Base-by-base conservation (phyloP, 92 coral and sea anemone genomes). In the Scolanthus callimorphus region DNA sequence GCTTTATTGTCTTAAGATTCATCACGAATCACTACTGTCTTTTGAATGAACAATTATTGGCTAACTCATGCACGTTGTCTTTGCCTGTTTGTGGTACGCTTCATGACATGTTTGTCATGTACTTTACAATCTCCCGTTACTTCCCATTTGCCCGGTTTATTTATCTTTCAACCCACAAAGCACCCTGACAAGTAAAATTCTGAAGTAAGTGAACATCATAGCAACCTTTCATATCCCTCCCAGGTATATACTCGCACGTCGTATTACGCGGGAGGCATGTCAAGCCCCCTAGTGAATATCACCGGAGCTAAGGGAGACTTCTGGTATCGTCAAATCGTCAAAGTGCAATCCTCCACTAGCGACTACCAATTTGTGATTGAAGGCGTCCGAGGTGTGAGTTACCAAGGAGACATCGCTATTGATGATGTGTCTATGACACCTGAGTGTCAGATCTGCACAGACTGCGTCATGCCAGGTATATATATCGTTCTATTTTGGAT, bases 331-430 rank as follows among this genome's bases (percentile, higher is more conserved):
- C 85, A 75, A 27, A 64, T 83, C 24, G 86, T 87, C 28, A 69
- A 49, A 11, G 80, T 84, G 13, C 81, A 81, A 2, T 62, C 67
- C 22, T 55, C 71, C 0, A 76, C 53, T 19, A 58, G 74, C 17
- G 98, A 92, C 60, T 92, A 62, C 74, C 96, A 92, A 75, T 73
- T 92, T 53, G 98, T 92, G 27, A 84, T 92, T 34, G 96, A 88
- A 68, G 98, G 96, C 11, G 52, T 88, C 29, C 73, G 98, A 46
- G 98, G 98, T 11, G 54, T 23, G 13, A 85, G 96, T 20, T 92
- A 82, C 70, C 82, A 90, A 55, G 98, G 98, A 11, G 98, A 92
- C 41, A 92, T 92, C 15, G 85, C 94, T 21, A 85, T 92, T 63
- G 98, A 92, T 44, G 98, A 92, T 51, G 79, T 92, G 0, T 92